Evolutionary conservation across 2,888 invertebrate species (phyloP).

Genomic region (Melieria crassipennis): DNA sequence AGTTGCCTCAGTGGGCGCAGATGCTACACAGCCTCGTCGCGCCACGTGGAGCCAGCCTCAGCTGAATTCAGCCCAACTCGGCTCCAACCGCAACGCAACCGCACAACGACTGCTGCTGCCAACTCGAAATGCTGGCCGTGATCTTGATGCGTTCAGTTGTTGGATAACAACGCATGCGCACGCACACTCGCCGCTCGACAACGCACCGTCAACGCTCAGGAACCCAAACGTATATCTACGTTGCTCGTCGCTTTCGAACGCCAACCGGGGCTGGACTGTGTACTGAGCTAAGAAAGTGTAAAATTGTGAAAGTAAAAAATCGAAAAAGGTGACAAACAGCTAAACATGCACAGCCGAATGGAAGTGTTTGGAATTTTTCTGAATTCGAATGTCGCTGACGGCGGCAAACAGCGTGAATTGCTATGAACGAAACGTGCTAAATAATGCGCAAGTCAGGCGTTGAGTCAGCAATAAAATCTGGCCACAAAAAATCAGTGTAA

Average conservation of each 20-base stretch:
- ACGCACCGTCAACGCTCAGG: not conserved
- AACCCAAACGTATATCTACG: not conserved
- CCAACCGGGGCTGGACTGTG: not conserved
- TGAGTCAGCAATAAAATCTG: no score
- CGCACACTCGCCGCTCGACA: conserved; percentile 19
- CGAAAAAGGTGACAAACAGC: conserved; percentile 24
- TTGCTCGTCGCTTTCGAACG: not conserved
- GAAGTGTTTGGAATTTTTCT: not conserved
- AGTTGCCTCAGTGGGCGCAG: no score
- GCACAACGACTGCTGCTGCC: no score
- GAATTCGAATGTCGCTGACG: no score
- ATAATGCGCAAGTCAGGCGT: no score
- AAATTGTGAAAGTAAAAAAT: conserved; percentile 30
- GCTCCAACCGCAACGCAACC: no score
- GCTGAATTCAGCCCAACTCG: no score
- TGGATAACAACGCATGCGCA: conserved; percentile 55
- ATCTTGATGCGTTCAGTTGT: conserved; percentile 54
- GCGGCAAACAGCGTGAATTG: no score
- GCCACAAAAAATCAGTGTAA: not conserved
- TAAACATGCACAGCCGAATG: not conserved
- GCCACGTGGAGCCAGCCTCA: no score
- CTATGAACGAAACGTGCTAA: no score
- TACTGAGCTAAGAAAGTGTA: conserved; percentile 15
- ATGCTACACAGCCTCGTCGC: no score
- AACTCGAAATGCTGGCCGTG: conserved; percentile 42